Conservation (phyloP, 2,888 invertebrate genomes). For the Belgica antarctica region DNA sequence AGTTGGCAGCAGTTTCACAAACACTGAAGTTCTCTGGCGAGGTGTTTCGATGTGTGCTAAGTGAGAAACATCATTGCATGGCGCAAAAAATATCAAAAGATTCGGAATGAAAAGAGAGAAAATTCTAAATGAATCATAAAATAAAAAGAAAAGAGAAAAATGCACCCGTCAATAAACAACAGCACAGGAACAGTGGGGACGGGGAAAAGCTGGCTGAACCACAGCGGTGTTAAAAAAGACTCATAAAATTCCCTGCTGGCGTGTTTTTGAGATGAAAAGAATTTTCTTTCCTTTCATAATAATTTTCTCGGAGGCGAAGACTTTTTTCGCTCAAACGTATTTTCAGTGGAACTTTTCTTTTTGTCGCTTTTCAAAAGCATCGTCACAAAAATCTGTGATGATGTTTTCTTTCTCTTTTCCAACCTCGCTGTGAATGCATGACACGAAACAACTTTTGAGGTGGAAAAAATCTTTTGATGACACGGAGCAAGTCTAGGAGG, state of each 20-base stretch:
- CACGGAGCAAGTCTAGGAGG: not conserved
- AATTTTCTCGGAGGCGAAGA: constrained; percentile 19
- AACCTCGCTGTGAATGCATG: not conserved
- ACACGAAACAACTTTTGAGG: constrained; percentile 14
- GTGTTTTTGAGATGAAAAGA: constrained; percentile 23
- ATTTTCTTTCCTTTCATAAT: not conserved
- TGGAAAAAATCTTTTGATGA: constrained; percentile 14
- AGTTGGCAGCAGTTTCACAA: constrained; percentile 10
- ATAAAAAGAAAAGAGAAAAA: constrained; percentile 39
- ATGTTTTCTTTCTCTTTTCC: not conserved
- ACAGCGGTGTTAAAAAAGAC: constrained; percentile 5
- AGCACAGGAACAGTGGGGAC: not conserved
- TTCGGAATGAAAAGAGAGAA: constrained; percentile 9
- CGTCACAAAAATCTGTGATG: not conserved
- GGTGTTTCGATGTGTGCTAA: constrained; percentile 8
- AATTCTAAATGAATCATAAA: constrained; percentile 41
- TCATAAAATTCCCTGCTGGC: constrained; percentile 10
- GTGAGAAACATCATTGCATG: constrained; percentile 14
- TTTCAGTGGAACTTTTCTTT: constrained; percentile 14
- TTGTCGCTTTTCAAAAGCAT: constrained; percentile 18
- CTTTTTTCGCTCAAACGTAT: not conserved
- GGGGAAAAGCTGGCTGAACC: constrained; percentile 2
- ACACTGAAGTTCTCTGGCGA: not conserved
- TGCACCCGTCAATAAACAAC: constrained; percentile 41
- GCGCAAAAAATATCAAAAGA: constrained; percentile 1